These are phyloP conservation scores for Melanchra persicariae DNA, from an alignment of 2,888 invertebrate genomes.

Conservation along the genomic window DNA sequence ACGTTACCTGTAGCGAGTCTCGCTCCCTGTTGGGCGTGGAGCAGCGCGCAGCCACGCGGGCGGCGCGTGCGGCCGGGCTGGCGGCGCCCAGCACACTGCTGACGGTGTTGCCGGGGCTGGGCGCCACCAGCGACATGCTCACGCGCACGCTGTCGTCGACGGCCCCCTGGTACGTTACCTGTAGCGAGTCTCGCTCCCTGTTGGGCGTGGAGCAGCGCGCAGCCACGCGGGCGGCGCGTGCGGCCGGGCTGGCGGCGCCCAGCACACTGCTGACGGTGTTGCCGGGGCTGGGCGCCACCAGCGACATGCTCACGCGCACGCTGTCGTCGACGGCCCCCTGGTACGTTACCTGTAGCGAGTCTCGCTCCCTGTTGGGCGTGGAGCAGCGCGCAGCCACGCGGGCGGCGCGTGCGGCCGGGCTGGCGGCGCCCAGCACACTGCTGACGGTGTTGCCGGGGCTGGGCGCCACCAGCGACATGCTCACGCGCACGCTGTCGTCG, in stretches of 20 bases:
- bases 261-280: not conserved
- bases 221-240: slow-evolving; percentile 1
- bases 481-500: slow-evolving; percentile 26
- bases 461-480: slow-evolving; percentile 3
- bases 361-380: slow-evolving; percentile 77
- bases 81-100: not conserved
- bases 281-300: not conserved
- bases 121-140: slow-evolving; percentile 10
- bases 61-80: slow-evolving; percentile 7
- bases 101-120: not conserved
- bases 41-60: slow-evolving; percentile 55
- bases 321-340: too few species aligned
- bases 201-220: slow-evolving; percentile 79
- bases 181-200: slow-evolving; percentile 74
- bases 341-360: slow-evolving; percentile 81
- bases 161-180: too few species aligned
- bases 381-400: slow-evolving; percentile 67
- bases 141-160: too few species aligned
- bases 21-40: slow-evolving; percentile 79
- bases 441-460: not conserved
- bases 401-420: slow-evolving; percentile 3
- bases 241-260: not conserved
- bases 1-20: slow-evolving; percentile 80
- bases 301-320: slow-evolving; percentile 14
- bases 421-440: not conserved